Conservation (phyloP, 2,888 invertebrate species). For the Mythimna impura region DNA sequence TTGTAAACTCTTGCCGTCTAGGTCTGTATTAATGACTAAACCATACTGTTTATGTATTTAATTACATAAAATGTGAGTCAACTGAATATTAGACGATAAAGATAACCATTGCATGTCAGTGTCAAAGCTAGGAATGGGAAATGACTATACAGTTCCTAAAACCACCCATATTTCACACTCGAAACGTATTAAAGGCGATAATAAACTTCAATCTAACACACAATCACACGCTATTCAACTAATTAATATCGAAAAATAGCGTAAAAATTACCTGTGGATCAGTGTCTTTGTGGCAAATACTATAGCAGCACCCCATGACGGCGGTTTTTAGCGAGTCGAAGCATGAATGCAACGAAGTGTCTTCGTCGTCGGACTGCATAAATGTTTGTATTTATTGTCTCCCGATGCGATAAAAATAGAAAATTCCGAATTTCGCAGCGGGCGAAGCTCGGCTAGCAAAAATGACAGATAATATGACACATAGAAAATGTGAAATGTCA, state of each 20-base stretch:
- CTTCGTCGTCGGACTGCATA: constrained; percentile 88
- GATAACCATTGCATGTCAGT: constrained; percentile 54
- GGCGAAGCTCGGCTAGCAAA: constrained; percentile 65
- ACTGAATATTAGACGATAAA: constrained; percentile 74
- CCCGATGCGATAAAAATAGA: constrained; percentile 85
- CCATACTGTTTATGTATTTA: constrained; percentile 45
- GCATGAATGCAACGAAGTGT: constrained; percentile 87
- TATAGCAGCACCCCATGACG: constrained; percentile 93
- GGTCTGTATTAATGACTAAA: constrained; percentile 13
- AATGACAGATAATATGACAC: constrained; percentile 46
- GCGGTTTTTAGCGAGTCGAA: constrained; percentile 86
- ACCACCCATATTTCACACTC: constrained; percentile 26
- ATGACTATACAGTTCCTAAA: constrained; percentile 28
- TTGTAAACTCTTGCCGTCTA: constrained; percentile 34
- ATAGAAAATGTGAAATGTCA: constrained; percentile 19
- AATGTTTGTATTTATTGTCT: constrained; percentile 83
- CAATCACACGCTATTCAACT: constrained; percentile 19
- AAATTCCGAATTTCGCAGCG: constrained; percentile 79
- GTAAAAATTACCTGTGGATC: constrained; percentile 91
- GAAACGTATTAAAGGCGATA: constrained; percentile 10
- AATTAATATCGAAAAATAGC: constrained; percentile 40
- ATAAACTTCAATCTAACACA: constrained; percentile 4
- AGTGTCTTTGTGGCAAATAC: constrained; percentile 93
- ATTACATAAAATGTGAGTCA: constrained; percentile 71
- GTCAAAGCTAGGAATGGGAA: constrained; percentile 53